These are phyloP conservation scores for Nerophis ophidion DNA, from an alignment of 2,113 vertebrate species.

Conservation along the genomic window DNA sequence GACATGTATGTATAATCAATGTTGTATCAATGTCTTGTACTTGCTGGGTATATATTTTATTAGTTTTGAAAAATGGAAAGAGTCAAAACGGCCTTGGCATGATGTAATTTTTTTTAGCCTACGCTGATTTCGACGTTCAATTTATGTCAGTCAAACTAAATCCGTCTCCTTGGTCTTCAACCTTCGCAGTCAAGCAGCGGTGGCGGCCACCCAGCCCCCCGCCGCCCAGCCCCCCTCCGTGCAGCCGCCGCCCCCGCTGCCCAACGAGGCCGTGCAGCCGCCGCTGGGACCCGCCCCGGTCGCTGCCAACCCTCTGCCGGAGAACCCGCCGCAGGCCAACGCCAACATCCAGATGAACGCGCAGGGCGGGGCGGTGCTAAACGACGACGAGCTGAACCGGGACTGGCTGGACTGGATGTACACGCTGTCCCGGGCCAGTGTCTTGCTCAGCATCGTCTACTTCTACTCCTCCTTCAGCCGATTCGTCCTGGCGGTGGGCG, in stretches of 20 bases:
- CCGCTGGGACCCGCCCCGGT: slow-evolving; percentile 76
- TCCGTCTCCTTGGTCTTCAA: slow-evolving; percentile 2
- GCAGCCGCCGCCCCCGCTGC: slow-evolving; percentile 46
- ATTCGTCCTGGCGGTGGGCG: slow-evolving; percentile 90
- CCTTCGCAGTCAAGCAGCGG: slow-evolving; percentile 81
- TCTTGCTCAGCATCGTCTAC: slow-evolving; percentile 93
- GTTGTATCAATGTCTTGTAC: too few species aligned
- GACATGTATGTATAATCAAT: too few species aligned
- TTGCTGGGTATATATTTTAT: too few species aligned
- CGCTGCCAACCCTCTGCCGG: slow-evolving; percentile 61
- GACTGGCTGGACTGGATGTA: slow-evolving; percentile 98
- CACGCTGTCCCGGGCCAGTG: slow-evolving; percentile 83
- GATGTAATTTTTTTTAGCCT: too few species aligned
- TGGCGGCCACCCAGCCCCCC: slow-evolving; percentile 81
- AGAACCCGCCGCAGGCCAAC: slow-evolving; percentile 78
- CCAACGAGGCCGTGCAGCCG: slow-evolving; percentile 71
- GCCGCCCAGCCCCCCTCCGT: slow-evolving; percentile 56
- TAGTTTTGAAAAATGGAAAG: too few species aligned
- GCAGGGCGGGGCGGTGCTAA: slow-evolving; percentile 79
- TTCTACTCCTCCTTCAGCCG: slow-evolving; percentile 96
- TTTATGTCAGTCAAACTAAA: not conserved
- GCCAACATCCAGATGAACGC: slow-evolving; percentile 83
- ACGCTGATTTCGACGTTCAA: too few species aligned
- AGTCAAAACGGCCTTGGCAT: too few species aligned
- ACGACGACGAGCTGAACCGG: slow-evolving; percentile 91